These are phyloP conservation scores for Macropodus opercularis DNA, from an alignment of 2,797 vertebrate species.

Conservation along the genomic window DNA sequence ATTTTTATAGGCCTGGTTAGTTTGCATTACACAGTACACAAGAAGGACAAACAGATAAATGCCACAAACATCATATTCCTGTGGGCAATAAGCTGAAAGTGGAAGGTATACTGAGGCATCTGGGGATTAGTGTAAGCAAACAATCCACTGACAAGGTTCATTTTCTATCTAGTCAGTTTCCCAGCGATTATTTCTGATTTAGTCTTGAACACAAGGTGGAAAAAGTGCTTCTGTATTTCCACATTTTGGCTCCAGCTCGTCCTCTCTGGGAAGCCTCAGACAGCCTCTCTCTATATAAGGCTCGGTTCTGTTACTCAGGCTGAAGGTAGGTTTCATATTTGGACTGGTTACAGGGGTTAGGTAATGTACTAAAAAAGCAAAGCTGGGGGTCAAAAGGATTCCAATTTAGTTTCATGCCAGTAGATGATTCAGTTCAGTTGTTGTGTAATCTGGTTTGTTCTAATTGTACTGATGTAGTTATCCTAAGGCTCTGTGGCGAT, in stretches of 20 bases:
- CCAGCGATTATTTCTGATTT: conserved; percentile 9
- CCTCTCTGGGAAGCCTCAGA: conserved; percentile 26
- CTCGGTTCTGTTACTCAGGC: conserved; percentile 49
- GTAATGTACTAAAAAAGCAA: conserved; percentile 56
- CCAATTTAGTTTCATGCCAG: conserved; percentile 41
- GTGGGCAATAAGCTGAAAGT: conserved; percentile 18
- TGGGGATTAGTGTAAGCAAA: conserved; percentile 40
- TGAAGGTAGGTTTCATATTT: conserved; percentile 54
- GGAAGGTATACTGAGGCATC: conserved; percentile 25
- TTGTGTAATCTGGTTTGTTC: conserved; percentile 46
- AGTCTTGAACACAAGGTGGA: conserved; percentile 2
- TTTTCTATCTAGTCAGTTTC: background rate
- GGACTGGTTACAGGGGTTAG: conserved; percentile 62
- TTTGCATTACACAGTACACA: conserved; percentile 41
- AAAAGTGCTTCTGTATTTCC: conserved; percentile 27
- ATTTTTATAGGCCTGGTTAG: conserved; percentile 31
- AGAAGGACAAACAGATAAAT: conserved; percentile 36
- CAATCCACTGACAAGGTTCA: conserved; percentile 22
- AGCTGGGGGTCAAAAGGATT: conserved; percentile 48
- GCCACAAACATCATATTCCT: conserved; percentile 24
- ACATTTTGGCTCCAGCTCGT: conserved; percentile 25
- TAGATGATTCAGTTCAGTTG: conserved; percentile 45
- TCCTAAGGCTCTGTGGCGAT: conserved; percentile 34
- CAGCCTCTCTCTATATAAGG: conserved; percentile 70
- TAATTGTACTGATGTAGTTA: conserved; percentile 44